phyloP scores from a whole-genome alignment of 2,797 vertebrate species.

The Sebastes diploproa region DNA sequence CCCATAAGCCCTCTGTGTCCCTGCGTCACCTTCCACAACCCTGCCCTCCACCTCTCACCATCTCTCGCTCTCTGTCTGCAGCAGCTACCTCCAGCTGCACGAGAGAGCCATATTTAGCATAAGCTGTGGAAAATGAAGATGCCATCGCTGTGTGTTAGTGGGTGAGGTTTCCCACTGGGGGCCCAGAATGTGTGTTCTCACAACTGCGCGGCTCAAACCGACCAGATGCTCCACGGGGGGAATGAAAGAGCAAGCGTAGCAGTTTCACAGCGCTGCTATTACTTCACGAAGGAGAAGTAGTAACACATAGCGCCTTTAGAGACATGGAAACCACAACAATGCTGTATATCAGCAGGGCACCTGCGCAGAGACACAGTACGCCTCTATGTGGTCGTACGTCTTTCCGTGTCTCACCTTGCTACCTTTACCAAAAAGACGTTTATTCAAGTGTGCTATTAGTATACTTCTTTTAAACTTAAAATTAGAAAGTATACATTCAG shows the following conservation, averaged over 20 bases:
- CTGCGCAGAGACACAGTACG: not conserved
- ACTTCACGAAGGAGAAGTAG: constrained; percentile 34
- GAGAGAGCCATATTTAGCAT: constrained; percentile 47
- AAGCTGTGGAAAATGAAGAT: constrained; percentile 25
- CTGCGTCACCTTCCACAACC: constrained; percentile 28
- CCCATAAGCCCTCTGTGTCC: constrained; percentile 34
- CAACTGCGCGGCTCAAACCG: constrained; percentile 45
- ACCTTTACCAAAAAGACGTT: no score
- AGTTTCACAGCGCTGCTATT: constrained; percentile 52
- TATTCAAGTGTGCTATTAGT: no score
- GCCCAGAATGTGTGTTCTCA: constrained; percentile 6
- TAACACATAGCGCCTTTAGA: constrained; percentile 3
- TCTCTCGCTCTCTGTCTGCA: constrained; percentile 8
- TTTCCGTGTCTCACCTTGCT: not conserved
- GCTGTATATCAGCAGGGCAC: constrained; percentile 19
- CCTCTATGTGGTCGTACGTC: not conserved
- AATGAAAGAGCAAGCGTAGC: constrained; percentile 51
- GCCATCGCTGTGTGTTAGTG: constrained; percentile 24
- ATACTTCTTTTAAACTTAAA: no score
- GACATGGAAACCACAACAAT: constrained; percentile 29
- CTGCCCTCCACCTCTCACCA: constrained; percentile 22
- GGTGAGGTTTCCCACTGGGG: constrained; percentile 40
- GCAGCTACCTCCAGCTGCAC: constrained; percentile 39
- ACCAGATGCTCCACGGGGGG: constrained; percentile 54
- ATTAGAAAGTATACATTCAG: no score